A percentile compares a stretch with the other conserved stretches of the same genome.
Evolutionary conservation across 1,140 invertebrate species (phyloP).

Genomic region (Ectropis grisescens): DNA sequence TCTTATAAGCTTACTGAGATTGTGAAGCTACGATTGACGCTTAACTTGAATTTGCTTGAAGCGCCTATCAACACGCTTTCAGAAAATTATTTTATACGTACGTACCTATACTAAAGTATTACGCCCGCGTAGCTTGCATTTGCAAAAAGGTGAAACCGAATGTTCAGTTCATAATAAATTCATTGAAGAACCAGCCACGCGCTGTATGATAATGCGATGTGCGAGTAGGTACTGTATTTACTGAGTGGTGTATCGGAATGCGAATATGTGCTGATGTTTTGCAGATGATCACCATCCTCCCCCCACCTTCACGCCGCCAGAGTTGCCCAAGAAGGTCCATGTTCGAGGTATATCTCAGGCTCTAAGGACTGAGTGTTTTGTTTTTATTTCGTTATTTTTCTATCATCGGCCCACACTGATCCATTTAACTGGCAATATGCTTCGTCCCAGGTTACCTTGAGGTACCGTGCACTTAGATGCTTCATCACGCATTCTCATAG

Average conservation of each 20-base stretch:
- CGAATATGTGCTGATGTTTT: constrained; percentile 82
- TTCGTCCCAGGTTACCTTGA: constrained; percentile 41
- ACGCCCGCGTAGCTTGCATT: no score
- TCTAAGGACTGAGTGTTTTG: constrained; percentile 52
- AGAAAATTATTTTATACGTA: constrained; percentile 2
- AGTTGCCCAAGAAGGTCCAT: constrained; percentile 97
- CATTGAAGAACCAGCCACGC: constrained; percentile 7
- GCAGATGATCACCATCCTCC: constrained; percentile 94
- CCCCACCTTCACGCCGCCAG: constrained; percentile 95
- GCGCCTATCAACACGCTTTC: no score
- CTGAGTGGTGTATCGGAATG: constrained; percentile 69
- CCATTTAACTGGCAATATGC: constrained; percentile 46
- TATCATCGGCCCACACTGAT: constrained; percentile 52
- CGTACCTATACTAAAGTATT: constrained; percentile 4
- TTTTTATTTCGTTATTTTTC: constrained; percentile 31
- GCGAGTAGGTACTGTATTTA: constrained; percentile 42
- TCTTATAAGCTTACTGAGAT: no score
- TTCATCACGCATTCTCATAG: constrained; percentile 63
- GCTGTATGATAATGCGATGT: constrained; percentile 40
- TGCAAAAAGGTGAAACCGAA: constrained; percentile 8
- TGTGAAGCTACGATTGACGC: no score
- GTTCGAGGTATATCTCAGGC: constrained; percentile 84
- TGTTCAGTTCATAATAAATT: neutral
- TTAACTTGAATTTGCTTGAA: no score
- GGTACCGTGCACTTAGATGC: constrained; percentile 57